phyloP scores from a whole-genome alignment of 2,113 vertebrate genomes.

The Centrocercus urophasianus region DNA sequence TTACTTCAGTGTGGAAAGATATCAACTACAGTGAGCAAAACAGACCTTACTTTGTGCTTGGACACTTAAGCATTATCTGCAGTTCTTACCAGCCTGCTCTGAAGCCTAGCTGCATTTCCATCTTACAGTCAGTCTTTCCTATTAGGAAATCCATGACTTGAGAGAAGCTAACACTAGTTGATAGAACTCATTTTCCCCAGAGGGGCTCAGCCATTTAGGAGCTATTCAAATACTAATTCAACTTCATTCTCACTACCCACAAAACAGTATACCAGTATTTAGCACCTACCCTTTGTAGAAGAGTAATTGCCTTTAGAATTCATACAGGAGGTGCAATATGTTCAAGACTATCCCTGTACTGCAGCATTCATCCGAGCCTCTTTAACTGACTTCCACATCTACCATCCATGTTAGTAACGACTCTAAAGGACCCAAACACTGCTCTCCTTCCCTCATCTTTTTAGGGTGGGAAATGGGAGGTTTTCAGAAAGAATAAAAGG shows the following conservation, averaged over 20 bases:
- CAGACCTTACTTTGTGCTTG: not conserved
- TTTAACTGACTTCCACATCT: accelerated
- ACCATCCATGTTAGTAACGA: not conserved
- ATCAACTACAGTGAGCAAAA: not conserved
- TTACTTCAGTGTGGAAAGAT: not conserved
- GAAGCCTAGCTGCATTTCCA: not conserved
- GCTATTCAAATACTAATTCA: conserved; percentile 12
- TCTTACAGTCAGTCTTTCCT: not conserved
- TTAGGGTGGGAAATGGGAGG: not conserved
- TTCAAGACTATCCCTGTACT: not conserved
- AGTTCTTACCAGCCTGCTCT: not conserved
- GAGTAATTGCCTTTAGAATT: not conserved
- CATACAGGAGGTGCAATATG: not conserved
- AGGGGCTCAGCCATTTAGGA: not conserved
- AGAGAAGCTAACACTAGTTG: not conserved
- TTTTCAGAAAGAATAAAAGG: not conserved
- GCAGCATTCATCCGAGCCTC: not conserved
- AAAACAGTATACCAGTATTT: conserved; percentile 12
- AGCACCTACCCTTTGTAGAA: not conserved
- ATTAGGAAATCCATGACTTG: not conserved
- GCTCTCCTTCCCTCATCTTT: not conserved
- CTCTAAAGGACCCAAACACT: not conserved
- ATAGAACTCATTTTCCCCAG: not conserved
- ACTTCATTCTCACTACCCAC: not conserved
- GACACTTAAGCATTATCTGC: not conserved